Evolutionary conservation across 2,113 vertebrate genomes (phyloP), one percentile per base, ranked within the genome.

Genomic region (Cryptotis parvus): DNA sequence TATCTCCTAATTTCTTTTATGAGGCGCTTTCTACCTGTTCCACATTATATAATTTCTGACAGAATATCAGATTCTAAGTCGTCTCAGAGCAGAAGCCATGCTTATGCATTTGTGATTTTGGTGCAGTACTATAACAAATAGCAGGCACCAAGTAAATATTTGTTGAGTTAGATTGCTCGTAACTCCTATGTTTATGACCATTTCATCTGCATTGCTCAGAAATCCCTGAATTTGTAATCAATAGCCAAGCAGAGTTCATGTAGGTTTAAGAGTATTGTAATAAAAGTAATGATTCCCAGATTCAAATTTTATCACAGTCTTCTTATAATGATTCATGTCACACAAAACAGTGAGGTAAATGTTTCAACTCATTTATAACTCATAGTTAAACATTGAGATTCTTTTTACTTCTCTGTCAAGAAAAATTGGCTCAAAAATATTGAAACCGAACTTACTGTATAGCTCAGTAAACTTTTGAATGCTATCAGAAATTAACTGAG

Each of bases 1-100:
- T 89, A 66, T 72, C 58, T 86, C 33, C 27, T 76, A n/a, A 77
- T 89, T 83, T 82, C 55, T 29, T 61, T 86, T 41, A 39, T 66
- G 37, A 15, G n/a, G 22, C 5, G 37, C 22, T 41, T 55, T 45
- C 27, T 65, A 73, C 29, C 29, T 87, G 12, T 74, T 87, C 14
- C 4, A 41, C 1, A 9, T 87, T 69, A 24, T 33, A 2, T 74
- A 84, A 74, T 33, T 49, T 72, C 9, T 76, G 24, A 70, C 2
- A 39, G 1, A 49, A 0, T 18, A 27, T 24, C 31, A 4, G 58
- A 45, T 75, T 83, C 65, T 65, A 76, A 83, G 7, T 18, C 45
- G 63, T 63, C 63, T 82, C 61, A 78, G 55, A 84, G 18, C 27
- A 74, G 83, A 65, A 37, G 29, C 61, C 22, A 52, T 74, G 9